Conservation (phyloP, 2,797 vertebrate genomes). For the Paramormyrops hopkinsi region DNA sequence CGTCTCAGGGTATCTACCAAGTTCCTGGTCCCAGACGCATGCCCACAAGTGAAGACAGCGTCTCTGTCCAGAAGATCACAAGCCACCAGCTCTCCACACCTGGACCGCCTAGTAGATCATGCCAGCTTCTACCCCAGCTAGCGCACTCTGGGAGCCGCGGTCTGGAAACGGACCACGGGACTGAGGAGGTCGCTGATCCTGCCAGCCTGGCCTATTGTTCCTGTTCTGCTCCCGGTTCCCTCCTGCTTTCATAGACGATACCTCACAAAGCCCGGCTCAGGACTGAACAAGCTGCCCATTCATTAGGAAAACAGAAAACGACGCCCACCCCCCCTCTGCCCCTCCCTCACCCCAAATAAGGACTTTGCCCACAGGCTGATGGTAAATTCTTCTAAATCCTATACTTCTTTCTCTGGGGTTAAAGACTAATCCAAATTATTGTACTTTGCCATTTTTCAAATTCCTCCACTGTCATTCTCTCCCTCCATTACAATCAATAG, state of each 20-base stretch:
- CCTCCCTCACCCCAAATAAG: conserved; percentile 24
- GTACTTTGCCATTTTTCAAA: background rate
- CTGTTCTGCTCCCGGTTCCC: conserved; percentile 26
- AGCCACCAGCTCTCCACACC: background rate
- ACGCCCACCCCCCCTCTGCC: conserved; percentile 43
- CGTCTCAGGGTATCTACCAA: background rate
- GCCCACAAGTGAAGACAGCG: background rate
- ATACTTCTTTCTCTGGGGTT: background rate
- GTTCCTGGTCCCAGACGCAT: conserved; percentile 8
- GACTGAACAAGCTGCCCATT: conserved; percentile 60
- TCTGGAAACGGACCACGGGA: background rate
- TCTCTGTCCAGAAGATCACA: background rate
- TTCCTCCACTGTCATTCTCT: background rate
- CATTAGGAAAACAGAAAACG: conserved; percentile 44
- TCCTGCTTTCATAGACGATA: conserved; percentile 48
- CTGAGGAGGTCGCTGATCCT: background rate
- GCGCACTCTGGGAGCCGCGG: background rate
- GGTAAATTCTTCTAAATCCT: background rate
- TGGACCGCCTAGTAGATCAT: background rate
- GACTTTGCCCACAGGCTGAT: conserved; percentile 23
- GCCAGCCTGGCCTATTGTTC: background rate
- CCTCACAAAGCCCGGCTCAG: conserved; percentile 17
- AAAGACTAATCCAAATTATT: background rate
- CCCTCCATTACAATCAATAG: background rate
- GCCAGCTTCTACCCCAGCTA: background rate